Conservation (phyloP, 2,797 vertebrate species). For the Crocidura indochinensis region DNA sequence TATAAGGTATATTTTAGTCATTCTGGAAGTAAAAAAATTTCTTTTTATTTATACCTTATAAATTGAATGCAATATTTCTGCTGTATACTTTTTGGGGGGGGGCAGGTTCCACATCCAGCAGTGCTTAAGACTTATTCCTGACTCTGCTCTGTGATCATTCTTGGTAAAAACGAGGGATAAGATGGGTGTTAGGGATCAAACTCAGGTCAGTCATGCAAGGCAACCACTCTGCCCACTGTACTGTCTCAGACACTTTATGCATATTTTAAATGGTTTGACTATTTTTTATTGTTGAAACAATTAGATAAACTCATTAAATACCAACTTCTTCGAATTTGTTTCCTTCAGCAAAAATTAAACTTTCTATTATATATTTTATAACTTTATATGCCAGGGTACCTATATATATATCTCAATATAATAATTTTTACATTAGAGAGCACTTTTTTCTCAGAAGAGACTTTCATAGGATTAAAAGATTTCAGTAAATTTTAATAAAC, state of each 20-base stretch:
- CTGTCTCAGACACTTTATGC: background rate
- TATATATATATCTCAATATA: background rate
- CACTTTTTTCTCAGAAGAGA: background rate
- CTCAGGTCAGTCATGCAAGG: too few relatives aligned
- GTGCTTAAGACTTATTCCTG: too few relatives aligned
- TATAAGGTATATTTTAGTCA: too few relatives aligned
- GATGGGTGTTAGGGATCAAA: too few relatives aligned
- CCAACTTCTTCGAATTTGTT: background rate
- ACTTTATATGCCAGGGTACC: background rate
- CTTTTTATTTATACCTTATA: background rate
- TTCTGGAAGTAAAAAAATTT: too few relatives aligned
- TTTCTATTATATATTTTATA: background rate
- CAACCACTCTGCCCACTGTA: too few relatives aligned
- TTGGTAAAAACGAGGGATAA: too few relatives aligned
- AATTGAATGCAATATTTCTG: slow-evolving; percentile 29
- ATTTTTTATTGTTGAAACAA: slow-evolving; percentile 11
- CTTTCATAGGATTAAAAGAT: background rate
- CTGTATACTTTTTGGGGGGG: too few relatives aligned
- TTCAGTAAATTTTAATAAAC: too few relatives aligned
- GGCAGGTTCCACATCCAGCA: too few relatives aligned
- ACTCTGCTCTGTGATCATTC: too few relatives aligned
- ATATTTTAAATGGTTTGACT: slow-evolving; percentile 17
- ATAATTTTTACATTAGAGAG: background rate
- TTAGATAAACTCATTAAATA: slow-evolving; percentile 36
- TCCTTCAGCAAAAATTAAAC: background rate